Percentiles rank a stretch among this genome's conserved stretches.
phyloP scores from a whole-genome alignment of 2,113 vertebrate genomes.

The Sturnira hondurensis region DNA sequence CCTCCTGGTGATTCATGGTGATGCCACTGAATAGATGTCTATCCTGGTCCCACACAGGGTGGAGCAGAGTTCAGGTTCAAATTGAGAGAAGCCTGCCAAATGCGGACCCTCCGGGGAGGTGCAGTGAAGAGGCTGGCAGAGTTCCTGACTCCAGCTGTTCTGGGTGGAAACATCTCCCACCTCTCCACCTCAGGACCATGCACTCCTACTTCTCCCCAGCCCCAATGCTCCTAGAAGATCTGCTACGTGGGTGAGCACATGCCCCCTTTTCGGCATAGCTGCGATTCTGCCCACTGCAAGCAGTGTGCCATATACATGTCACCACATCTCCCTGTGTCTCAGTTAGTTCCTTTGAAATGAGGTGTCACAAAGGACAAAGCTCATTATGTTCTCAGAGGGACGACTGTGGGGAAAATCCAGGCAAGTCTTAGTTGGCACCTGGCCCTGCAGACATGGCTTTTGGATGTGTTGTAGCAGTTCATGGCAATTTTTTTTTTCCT shows the following conservation, averaged over 20 bases:
- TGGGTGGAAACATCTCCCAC: not conserved
- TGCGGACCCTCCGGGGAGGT: not conserved
- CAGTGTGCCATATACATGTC: not conserved
- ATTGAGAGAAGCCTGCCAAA: no score
- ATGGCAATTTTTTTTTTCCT: not conserved
- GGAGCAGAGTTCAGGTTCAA: accelerated
- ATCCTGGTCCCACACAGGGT: not conserved
- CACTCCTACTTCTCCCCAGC: not conserved
- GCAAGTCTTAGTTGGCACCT: not conserved
- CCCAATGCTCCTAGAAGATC: not conserved
- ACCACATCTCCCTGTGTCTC: not conserved
- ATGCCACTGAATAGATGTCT: no score
- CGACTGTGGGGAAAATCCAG: not conserved
- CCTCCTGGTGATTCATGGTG: no score
- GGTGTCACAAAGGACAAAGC: not conserved
- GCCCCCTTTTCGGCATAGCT: not conserved
- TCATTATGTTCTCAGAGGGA: no score
- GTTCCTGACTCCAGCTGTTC: not conserved
- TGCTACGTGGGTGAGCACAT: conserved; percentile 73
- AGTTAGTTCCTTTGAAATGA: not conserved
- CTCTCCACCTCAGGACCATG: not conserved
- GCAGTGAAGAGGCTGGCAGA: no score
- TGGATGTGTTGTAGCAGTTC: not conserved
- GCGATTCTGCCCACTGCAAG: conserved; percentile 77
- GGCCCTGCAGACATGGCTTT: not conserved